These are phyloP conservation scores for Poeciliopsis paucimaculata DNA, from an alignment of 2,797 vertebrate species.

Conservation along the genomic window DNA sequence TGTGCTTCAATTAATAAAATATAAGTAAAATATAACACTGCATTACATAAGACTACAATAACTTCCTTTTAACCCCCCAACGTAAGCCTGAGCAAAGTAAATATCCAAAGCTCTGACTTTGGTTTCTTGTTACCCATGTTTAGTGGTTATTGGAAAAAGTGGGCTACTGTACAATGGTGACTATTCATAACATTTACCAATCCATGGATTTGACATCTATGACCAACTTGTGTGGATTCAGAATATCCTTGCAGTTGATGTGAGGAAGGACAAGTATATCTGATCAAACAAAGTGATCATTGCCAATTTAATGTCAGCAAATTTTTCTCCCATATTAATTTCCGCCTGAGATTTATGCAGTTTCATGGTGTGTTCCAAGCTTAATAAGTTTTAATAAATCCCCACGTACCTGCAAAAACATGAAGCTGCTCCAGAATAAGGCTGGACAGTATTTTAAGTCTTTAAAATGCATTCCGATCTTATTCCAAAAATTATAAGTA, in stretches of 20 bases:
- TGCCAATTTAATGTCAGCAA: not conserved
- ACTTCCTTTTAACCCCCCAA: not conserved
- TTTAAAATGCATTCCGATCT: not conserved
- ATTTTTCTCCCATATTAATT: not conserved
- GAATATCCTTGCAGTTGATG: not conserved
- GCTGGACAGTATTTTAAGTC: not conserved
- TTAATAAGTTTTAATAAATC: not conserved
- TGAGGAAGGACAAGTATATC: not conserved
- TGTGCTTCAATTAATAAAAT: not conserved
- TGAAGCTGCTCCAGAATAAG: not conserved
- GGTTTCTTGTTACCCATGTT: not conserved
- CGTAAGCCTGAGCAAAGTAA: not conserved
- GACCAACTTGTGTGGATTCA: not conserved
- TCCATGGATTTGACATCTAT: not conserved
- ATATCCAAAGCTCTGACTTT: not conserved
- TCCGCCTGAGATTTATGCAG: not conserved
- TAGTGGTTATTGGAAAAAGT: not conserved
- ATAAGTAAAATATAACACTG: not conserved
- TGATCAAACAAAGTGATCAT: not conserved
- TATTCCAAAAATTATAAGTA: not conserved
- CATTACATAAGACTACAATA: not conserved
- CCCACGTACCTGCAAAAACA: not conserved
- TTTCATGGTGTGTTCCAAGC: not conserved
- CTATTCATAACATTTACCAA: not conserved
- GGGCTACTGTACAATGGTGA: not conserved